phyloP scores from a whole-genome alignment of 2,888 invertebrate species.

The Nomada hirtipes region DNA sequence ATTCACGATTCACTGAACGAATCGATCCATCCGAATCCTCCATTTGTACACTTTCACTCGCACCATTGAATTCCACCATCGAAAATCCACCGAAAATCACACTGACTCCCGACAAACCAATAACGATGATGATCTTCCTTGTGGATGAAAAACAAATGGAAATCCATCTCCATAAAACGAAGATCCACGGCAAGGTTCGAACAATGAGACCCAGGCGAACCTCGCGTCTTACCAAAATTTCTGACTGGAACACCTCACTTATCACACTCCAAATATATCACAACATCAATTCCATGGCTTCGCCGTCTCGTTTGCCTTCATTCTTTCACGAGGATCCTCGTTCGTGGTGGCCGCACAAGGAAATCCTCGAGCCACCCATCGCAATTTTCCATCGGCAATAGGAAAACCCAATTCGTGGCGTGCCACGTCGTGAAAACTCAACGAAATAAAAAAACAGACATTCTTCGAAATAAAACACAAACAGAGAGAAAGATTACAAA shows the following conservation, averaged over 20 bases:
- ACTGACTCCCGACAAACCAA: neutral
- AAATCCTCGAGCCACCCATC: neutral
- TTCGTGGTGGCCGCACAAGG: too few relatives aligned
- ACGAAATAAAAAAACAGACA: too few relatives aligned
- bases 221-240: constrained; percentile 9
- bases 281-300: neutral
- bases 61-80: constrained; percentile 17
- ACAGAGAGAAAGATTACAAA: neutral
- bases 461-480: neutral
- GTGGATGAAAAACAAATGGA: neutral
- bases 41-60: constrained; percentile 37
- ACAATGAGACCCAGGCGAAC: neutral
- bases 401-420: too few relatives aligned
- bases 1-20: neutral
- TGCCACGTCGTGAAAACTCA: too few relatives aligned
- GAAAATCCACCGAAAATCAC: constrained; percentile 10
- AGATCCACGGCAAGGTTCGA: neutral
- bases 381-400: too few relatives aligned
- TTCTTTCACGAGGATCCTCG: neutral
- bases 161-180: neutral
- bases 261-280: neutral
- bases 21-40: neutral
- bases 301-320: too few relatives aligned
- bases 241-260: constrained; percentile 1
- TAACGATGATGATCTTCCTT: neutral